Evolutionary conservation across 2,797 vertebrate genomes (phyloP), one percentile per base, ranked within the genome.

Genomic region (Botia almorhae): DNA sequence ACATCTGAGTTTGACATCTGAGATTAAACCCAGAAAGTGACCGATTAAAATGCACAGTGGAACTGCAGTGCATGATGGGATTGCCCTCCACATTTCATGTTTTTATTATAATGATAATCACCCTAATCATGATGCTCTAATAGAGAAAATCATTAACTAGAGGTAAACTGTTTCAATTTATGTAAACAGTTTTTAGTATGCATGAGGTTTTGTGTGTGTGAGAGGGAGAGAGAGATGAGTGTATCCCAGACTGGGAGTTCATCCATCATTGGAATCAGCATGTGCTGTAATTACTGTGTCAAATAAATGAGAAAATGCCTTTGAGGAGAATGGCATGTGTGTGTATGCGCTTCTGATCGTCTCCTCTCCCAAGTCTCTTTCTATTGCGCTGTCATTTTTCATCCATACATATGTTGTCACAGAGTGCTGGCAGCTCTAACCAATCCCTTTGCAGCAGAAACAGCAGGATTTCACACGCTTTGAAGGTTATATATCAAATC

Each of bases 251-350:
- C 89, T 88, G 93, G 93, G 93, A 94, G 91, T 93, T 93, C 93
- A 95, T 95, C 93, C 93, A 95, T 95, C 94, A 95, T 91, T 91
- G 89, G 93, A 95, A 94, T 94, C 94, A 94, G 93, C 88, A 90
- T 94, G 94, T 92, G 93, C 93, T 94, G 93, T 95, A 95, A 95
- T 95, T 95, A 95, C 93, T 94, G 92, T 95, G 94, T 95, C 94
- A 95, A 93, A 90, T 93, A 93, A 92, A 95, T 93, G 91, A 89
- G 92, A 92, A 85, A 88, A 89, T 94, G 93, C 93, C 93, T 93
- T 88, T 88, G 89, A 93, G 93, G 92, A 90, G 87, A 63, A 85
- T 71, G 69, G 60, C 39, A 74, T 67, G 72, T 55, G 12, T 4
- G 85, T 81, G 81, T 64, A 81, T 26, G 82, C 69, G 76, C 90